phyloP scores from a whole-genome alignment of 1,140 invertebrate genomes.

The Artemia franciscana region DNA sequence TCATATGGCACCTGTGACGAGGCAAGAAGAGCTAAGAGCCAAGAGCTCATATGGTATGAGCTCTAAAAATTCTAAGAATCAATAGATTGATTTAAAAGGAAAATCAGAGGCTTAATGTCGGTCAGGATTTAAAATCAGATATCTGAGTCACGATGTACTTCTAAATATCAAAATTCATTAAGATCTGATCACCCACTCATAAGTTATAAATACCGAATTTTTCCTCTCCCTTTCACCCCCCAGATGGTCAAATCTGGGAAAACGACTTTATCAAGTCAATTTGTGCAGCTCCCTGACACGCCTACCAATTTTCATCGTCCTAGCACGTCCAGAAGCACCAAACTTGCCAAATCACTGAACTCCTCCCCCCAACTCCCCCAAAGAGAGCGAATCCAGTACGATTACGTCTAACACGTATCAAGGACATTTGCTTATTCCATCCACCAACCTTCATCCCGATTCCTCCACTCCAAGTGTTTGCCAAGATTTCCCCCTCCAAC shows the following conservation, averaged over 20 bases:
- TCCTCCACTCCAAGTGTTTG: background rate
- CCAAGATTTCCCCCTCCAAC: background rate
- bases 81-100: no score
- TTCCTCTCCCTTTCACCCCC: background rate
- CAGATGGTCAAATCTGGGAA: background rate
- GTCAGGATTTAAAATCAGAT: background rate
- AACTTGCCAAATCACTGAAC: background rate
- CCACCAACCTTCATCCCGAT: background rate
- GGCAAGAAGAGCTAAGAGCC: no score
- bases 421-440: background rate
- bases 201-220: background rate
- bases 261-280: background rate
- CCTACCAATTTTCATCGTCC: background rate
- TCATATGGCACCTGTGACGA: no score
- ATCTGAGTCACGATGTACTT: background rate
- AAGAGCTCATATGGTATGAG: no score
- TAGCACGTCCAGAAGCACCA: background rate
- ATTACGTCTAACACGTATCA: background rate
- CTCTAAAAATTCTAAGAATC: no score
- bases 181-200: background rate
- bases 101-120: no score
- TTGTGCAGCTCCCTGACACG: background rate
- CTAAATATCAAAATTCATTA: background rate
- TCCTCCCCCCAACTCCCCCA: background rate
- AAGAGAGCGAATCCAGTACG: background rate